Base-by-base conservation (phyloP, 1,140 invertebrate genomes). In the Sipha flava region DNA sequence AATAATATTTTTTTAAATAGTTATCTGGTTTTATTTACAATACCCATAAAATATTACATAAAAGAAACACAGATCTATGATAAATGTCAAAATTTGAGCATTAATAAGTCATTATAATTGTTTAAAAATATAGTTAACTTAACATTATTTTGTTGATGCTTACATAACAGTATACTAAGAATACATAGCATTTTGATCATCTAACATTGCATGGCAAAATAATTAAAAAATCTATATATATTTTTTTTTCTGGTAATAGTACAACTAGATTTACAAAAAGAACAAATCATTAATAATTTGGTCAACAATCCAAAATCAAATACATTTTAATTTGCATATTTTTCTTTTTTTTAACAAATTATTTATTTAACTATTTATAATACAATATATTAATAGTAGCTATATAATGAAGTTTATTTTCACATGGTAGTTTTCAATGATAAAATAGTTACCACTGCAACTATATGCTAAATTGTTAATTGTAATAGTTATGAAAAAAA, bases 1-100 rank as follows among this genome's bases (percentile, higher is more conserved):
- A 40, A 40, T 40, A 10, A 40, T 40, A 40, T 40, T 40, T 6
- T 40, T 40, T 10, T 40, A 40, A 40, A 40, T 40, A 40, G 4
- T 40, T 40, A 40, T 45, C 26, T 26, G 40, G 14, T 43, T 43
- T 43, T 45, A 68, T 70, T 70, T 70, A 70, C 40, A 70, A 47
- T 23, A 29, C 40, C 18, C 66, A 29, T 70, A 5, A 23, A 66
- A 66, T 66, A 66, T 43, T 66, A 66, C n/a, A 66, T 66, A n/a
- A 47, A 45, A 70, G 23, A 45, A 70, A 47, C 47, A 70, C 66
- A 70, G 66, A 70, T 70, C 66, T 47, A 70, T 70, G 3, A 26
- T 70, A 70, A 70, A 70, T 47, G 40, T 70, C 66, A 70, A 68
- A 37, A 68, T 21, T 70, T 70, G 66, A 70, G 66, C 66, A 70